Evolutionary conservation across 2,113 vertebrate genomes (phyloP), one percentile per base, ranked within the genome.

Genomic region (Etheostoma spectabile): DNA sequence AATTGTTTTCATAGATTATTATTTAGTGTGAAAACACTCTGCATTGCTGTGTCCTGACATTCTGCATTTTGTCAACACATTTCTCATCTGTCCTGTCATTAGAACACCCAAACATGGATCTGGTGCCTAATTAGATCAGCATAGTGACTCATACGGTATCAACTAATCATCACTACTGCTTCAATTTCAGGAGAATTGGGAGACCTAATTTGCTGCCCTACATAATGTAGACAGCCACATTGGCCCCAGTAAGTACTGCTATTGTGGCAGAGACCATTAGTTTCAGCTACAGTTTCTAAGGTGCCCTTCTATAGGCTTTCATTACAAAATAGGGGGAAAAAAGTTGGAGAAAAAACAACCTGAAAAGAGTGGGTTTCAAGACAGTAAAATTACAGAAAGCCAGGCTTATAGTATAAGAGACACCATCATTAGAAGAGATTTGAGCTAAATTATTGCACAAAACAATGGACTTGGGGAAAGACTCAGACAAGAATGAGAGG

Each of bases 221-320:
- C 80, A 81, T 77, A 79, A 82, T 66, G 38, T 24, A 73, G 65
- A 51, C 60, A 68, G 71, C 55, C 66, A 66, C 68, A 71, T 64
- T 65, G 70, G 56, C 35, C 74, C 49, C 35, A n/a, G 61, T 86
- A 79, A 94, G 90, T 86, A 48, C 68, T 27, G 51, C 76, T 82
- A 91, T 89, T 88, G 88, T 91, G 78, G 52, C 48, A 35, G 65
- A 79, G 70, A 74, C 57, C 72, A 86, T 79, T 81, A 79, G 76
- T 76, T 77, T 82, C 16, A 46, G 55, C 52, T 74, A n/a, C 67
- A 79, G 51, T 90, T 88, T 86, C 77, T 83, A 74, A 83, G 80
- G 77, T 70, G 79, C 68, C 45, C 74, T 82, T 79, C 46, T 83
- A 52, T 27, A 52, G 42, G n/a, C 62, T 79, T 70, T 86, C 30